These are phyloP conservation scores for Corythaeola cristata DNA, from an alignment of 2,113 vertebrate genomes.

Conservation along the genomic window DNA sequence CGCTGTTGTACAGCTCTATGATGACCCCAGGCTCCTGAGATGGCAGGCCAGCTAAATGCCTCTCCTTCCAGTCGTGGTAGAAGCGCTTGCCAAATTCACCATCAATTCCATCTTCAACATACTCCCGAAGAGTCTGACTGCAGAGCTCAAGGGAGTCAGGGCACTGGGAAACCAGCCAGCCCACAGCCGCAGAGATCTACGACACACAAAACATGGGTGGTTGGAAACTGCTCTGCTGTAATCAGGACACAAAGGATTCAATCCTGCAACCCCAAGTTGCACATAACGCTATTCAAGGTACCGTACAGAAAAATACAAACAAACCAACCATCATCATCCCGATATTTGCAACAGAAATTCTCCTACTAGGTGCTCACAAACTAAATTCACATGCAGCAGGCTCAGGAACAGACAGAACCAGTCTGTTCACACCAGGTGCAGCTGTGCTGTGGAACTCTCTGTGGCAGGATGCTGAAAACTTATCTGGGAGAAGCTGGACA, in stretches of 20 bases:
- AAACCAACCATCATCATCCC: background rate
- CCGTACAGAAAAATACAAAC: background rate
- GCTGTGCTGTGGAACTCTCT: background rate
- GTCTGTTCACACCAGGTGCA: background rate
- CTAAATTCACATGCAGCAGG: background rate
- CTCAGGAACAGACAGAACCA: background rate
- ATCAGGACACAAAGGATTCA: background rate
- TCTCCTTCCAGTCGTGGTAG: slow-evolving; percentile 78
- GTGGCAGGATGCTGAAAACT: background rate
- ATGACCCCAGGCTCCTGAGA: slow-evolving; percentile 81
- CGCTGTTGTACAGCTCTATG: slow-evolving; percentile 85
- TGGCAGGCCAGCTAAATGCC: slow-evolving; percentile 69
- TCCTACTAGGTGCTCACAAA: background rate
- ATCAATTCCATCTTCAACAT: slow-evolving; percentile 82
- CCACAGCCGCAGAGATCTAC: slow-evolving; percentile 81
- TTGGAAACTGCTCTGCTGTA: background rate
- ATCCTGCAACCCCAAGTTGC: background rate
- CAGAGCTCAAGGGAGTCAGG: slow-evolving; percentile 75
- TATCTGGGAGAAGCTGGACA: background rate
- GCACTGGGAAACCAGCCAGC: slow-evolving; percentile 83
- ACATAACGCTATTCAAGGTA: background rate
- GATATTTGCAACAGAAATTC: background rate
- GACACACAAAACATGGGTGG: background rate
- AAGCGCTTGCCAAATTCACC: slow-evolving; percentile 83
- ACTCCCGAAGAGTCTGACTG: slow-evolving; percentile 86